Evolutionary conservation across 2,113 vertebrate species (phyloP), one percentile per base, ranked within the genome.

Genomic region (Cathartes aura): DNA sequence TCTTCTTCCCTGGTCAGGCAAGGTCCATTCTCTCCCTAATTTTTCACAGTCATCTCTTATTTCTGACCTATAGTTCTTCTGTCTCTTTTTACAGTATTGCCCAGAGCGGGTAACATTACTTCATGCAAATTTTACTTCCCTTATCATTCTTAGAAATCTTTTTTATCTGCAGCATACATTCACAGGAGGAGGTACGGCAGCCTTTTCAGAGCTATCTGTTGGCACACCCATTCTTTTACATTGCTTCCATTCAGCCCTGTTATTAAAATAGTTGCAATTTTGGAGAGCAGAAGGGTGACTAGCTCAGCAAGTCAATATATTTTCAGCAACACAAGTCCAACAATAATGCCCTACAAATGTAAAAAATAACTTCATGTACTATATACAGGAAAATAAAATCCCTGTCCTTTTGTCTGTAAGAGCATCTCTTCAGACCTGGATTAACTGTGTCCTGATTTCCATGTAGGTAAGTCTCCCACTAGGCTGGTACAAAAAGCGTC

Each of bases 111-210:
- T 59, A 80, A 88, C 27, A 73, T 36, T 53, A 58, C 20, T 76
- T 73, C 24, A 80, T 30, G 50, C 5, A 76, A 75, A 95, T 80
- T 60, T 75, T 62, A 52, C 63, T 78, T 80, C n/a, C 32, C 23
- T 48, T 83, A 87, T 78, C 21, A 40, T 84, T 96, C 89, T 72
- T 45, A 87, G 43, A 90, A 94, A 85, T 87, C 87, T 55, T 58
- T 72, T 26, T 87, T 95, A 87, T 95, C 72, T 79, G 34, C 70
- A 74, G 43, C 22, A 55, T 52, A 72, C 66, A 75, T 64, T 83
- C 73, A 91, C 34, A 91, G 43, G 6, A 72, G 30, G 22, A 67
- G 42, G 18, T 79, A 84, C 1, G 0, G 24, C 19, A 94, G 76
- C 27, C n/a, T 92, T 58, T 71, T 82, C 72, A 84, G 72, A 91